Evolutionary conservation across 2,113 vertebrate genomes (phyloP), one percentile per base, ranked within the genome.

Genomic region (Suncus etruscus): DNA sequence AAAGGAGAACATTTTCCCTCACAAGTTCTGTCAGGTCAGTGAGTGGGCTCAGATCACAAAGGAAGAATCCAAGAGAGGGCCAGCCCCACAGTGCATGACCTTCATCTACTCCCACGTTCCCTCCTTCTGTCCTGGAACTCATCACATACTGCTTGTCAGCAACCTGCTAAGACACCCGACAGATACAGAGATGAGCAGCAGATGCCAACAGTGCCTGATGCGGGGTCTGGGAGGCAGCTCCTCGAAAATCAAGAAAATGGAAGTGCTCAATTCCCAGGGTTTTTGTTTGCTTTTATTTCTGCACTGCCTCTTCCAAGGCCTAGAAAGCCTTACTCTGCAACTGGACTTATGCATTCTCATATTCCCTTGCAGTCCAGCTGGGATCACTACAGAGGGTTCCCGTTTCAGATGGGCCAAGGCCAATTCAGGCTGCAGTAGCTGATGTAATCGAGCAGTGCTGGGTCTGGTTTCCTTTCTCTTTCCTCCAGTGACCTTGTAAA

Each of bases 401-500:
- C 83, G 68, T 92, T 91, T 93, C 82, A 89, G 73, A 80, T 50
- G 54, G 50, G 79, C 63, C 74, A 74, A 81, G 73, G n/a, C 54
- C 81, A 73, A 84, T 80, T 80, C 65, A 25, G 74, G 22, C n/a
- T 18, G 47, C n/a, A 54, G 70, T 27, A 63, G 85, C 82, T 92
- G 74, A 91, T 91, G 50, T 31, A 83, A 72, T n/a, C 25, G 20
- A 89, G 61, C 45, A 85, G 50, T 32, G 69, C n/a, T 72, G 24
- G 27, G 80, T 72, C 51, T 11, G 24, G 12, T 82, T 84, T 51
- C 65, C 66, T 66, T 88, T 82, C 61, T 72, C 74, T 79, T 61
- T 94, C 82, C 79, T 92, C 85, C 70, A 8, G 11, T 91, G 78
- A 94, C 90, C 87, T 94, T 91, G 82, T 91, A 89, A 89, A 85